Conservation (phyloP, 2,113 vertebrate species). For the Oreochromis niloticus region DNA sequence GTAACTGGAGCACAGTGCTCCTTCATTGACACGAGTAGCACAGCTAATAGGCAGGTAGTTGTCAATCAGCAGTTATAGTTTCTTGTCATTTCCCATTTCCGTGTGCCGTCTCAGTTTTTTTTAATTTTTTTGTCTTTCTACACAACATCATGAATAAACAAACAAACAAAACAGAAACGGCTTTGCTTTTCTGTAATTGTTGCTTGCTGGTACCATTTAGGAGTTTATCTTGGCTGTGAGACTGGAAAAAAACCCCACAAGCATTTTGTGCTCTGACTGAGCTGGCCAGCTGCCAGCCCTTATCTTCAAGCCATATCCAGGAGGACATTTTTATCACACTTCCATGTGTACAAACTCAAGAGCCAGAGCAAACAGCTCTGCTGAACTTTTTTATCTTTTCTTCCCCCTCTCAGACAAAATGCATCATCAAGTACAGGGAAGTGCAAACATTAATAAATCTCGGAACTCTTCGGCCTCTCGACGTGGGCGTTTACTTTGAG, state of each 20-base stretch:
- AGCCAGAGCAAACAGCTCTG: slow-evolving; percentile 9
- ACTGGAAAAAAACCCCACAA: not conserved
- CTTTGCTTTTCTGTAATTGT: not conserved
- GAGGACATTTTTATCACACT: slow-evolving; percentile 34
- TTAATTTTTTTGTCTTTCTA: not conserved
- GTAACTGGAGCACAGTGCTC: slow-evolving; percentile 57
- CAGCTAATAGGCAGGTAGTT: slow-evolving; percentile 29
- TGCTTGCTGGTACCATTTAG: slow-evolving; percentile 4
- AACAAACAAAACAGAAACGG: not conserved
- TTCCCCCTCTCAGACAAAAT: not conserved
- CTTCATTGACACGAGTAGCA: slow-evolving; percentile 39
- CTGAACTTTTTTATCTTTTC: slow-evolving; percentile 13
- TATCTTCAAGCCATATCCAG: slow-evolving; percentile 32
- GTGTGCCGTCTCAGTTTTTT: not conserved
- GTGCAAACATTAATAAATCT: not conserved
- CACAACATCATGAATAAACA: not conserved
- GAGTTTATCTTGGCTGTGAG: not conserved
- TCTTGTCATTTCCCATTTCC: not conserved
- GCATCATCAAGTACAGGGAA: not conserved
- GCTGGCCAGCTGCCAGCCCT: slow-evolving; percentile 17
- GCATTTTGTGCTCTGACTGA: not conserved
- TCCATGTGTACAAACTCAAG: slow-evolving; percentile 25
- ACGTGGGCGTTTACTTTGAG: not conserved
- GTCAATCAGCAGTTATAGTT: slow-evolving; percentile 33
- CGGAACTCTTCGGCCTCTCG: not conserved